Evolutionary conservation across 1,140 invertebrate species (phyloP).

Genomic region (Leguminivora glycinivorella): DNA sequence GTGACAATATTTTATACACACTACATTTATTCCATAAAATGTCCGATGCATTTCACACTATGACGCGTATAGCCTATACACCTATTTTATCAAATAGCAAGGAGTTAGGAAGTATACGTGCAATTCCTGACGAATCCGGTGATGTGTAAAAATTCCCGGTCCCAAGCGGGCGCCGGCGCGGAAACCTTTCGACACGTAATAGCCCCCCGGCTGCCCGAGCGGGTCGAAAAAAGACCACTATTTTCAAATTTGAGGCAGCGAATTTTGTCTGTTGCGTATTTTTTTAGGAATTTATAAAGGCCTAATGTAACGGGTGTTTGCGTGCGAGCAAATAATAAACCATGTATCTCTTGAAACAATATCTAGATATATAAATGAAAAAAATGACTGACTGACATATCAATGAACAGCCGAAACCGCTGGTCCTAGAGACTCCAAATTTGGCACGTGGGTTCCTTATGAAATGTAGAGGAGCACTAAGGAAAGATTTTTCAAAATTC

Average conservation of each 20-base stretch:
- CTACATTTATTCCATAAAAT: background rate
- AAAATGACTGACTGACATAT: too few species aligned
- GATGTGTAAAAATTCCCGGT: constrained; percentile 21
- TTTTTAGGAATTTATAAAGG: background rate
- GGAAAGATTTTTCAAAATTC: too few species aligned
- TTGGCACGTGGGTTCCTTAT: too few species aligned
- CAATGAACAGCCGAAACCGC: too few species aligned
- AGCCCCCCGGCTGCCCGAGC: constrained; percentile 13
- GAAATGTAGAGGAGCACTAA: too few species aligned
- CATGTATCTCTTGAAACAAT: too few species aligned
- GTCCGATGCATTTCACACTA: background rate
- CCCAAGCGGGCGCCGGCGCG: constrained; percentile 16
- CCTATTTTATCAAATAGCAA: background rate
- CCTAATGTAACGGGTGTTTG: background rate
- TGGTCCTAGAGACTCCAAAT: too few species aligned
- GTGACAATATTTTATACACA: background rate
- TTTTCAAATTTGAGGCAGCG: background rate
- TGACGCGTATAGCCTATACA: background rate
- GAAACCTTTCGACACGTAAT: constrained; percentile 25
- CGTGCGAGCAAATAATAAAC: background rate
- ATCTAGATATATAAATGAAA: too few species aligned
- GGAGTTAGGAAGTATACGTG: constrained; percentile 8
- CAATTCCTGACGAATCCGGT: constrained; percentile 25
- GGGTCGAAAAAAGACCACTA: constrained; percentile 9
- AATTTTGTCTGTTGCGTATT: background rate